Evolutionary conservation across 2,113 vertebrate genomes (phyloP).

Genomic region (Arvicanthis niloticus): DNA sequence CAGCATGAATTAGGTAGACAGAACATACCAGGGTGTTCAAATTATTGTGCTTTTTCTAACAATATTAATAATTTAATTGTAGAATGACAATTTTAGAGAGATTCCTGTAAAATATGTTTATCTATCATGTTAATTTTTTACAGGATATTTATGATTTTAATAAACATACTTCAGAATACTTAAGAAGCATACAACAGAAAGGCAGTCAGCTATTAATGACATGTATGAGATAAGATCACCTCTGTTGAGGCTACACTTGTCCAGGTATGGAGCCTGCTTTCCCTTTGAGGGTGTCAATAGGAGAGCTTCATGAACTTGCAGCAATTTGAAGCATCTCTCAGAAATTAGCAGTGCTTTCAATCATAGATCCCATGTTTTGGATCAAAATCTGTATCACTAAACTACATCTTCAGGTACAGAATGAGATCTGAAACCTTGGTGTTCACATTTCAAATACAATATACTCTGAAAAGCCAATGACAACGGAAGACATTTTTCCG

Average conservation of each 20-base stretch:
- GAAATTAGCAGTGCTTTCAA: not conserved
- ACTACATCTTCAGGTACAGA: not conserved
- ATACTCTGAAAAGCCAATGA: not conserved
- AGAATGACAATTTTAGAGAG: not conserved
- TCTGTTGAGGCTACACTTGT: not conserved
- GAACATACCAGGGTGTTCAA: not conserved
- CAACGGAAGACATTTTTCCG: not conserved
- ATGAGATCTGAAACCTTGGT: not conserved
- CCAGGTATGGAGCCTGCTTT: not conserved
- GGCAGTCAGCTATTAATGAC: not conserved
- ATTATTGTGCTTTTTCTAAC: not conserved
- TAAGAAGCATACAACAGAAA: not conserved
- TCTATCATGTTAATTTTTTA: not conserved
- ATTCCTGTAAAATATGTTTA: conserved; percentile 31
- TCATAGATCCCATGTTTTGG: not conserved
- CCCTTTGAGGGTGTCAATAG: not conserved
- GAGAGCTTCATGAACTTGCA: not conserved
- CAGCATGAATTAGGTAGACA: conserved; percentile 19
- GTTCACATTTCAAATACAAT: conserved; percentile 1
- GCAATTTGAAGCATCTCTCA: not conserved
- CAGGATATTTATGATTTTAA: not conserved
- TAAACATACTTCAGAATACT: not conserved
- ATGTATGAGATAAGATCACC: rapidly evolving
- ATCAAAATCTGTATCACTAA: not conserved
- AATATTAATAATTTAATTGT: not conserved